These are phyloP conservation scores for Dipodomys ordii DNA, from an alignment of 2,113 vertebrate species.

Conservation along the genomic window DNA sequence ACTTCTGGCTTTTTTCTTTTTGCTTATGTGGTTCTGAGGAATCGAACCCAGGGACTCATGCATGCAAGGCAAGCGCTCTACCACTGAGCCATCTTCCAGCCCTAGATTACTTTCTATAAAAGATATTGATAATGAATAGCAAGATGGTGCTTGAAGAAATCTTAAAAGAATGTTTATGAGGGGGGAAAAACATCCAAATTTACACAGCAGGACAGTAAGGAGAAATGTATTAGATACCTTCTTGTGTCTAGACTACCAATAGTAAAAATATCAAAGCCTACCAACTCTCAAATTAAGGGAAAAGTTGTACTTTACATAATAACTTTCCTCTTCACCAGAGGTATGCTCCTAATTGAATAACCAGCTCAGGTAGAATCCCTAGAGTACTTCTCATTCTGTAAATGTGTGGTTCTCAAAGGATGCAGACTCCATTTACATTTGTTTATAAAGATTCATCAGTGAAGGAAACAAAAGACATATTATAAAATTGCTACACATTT, in stretches of 20 bases:
- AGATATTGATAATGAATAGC: not conserved
- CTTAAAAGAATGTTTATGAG: not conserved
- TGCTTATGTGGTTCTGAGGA: too few species aligned
- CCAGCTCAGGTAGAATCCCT: not conserved
- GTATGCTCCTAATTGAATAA: not conserved
- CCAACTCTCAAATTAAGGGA: not conserved
- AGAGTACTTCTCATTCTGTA: not conserved
- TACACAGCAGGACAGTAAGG: not conserved
- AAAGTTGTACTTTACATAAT: not conserved
- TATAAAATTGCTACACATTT: not conserved
- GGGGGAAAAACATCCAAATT: not conserved
- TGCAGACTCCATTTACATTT: not conserved
- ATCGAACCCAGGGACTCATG: too few species aligned
- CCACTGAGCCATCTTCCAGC: too few species aligned
- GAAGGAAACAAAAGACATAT: not conserved
- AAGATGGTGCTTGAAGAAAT: not conserved
- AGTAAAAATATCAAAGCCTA: conserved; percentile 4
- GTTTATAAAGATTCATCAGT: conserved; percentile 15
- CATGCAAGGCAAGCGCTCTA: too few species aligned
- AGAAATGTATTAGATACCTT: not conserved
- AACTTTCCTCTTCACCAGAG: not conserved
- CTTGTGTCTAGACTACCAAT: not conserved
- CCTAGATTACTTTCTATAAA: not conserved
- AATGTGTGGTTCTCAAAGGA: not conserved
- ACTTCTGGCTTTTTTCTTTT: too few species aligned